phyloP scores from a whole-genome alignment of 2,888 invertebrate species.

The Hemicrepidius hirtus region DNA sequence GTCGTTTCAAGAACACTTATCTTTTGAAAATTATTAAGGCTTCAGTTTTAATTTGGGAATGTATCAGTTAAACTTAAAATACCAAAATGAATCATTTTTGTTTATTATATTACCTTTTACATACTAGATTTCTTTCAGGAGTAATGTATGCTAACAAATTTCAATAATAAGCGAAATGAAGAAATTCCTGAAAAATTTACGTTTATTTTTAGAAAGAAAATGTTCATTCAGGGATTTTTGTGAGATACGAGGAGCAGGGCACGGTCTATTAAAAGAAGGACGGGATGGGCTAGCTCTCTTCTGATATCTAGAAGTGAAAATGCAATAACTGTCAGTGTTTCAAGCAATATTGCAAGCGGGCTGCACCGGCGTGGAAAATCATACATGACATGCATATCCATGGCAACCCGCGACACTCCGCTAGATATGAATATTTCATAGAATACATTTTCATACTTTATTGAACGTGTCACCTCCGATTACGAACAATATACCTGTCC shows the following conservation, averaged over 20 bases:
- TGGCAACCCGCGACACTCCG: slow-evolving; percentile 67
- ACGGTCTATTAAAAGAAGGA: slow-evolving; percentile 47
- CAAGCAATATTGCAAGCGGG: slow-evolving; percentile 62
- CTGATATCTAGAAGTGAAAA: slow-evolving; percentile 63
- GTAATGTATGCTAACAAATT: neutral
- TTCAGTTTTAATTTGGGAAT: no score
- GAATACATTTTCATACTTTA: slow-evolving; percentile 74
- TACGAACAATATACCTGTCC: slow-evolving; percentile 72
- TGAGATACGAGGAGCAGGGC: slow-evolving; percentile 24
- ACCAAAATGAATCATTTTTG: no score
- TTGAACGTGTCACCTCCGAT: slow-evolving; percentile 73
- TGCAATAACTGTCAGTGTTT: slow-evolving; percentile 71
- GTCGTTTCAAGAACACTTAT: no score
- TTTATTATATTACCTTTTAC: neutral
- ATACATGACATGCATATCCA: slow-evolving; percentile 72
- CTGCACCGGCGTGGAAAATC: slow-evolving; percentile 71
- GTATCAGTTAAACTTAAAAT: no score
- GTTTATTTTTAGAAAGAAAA: slow-evolving; percentile 12
- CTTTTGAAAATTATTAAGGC: no score
- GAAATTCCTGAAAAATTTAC: slow-evolving; percentile 14
- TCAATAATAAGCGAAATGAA: slow-evolving; percentile 9
- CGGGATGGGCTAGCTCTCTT: slow-evolving; percentile 40
- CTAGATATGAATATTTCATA: slow-evolving; percentile 74
- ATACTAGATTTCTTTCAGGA: neutral
- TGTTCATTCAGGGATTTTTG: slow-evolving; percentile 27